These are phyloP conservation scores for Drosophila teissieri DNA, from an alignment of 1,140 invertebrate genomes.

Conservation along the genomic window DNA sequence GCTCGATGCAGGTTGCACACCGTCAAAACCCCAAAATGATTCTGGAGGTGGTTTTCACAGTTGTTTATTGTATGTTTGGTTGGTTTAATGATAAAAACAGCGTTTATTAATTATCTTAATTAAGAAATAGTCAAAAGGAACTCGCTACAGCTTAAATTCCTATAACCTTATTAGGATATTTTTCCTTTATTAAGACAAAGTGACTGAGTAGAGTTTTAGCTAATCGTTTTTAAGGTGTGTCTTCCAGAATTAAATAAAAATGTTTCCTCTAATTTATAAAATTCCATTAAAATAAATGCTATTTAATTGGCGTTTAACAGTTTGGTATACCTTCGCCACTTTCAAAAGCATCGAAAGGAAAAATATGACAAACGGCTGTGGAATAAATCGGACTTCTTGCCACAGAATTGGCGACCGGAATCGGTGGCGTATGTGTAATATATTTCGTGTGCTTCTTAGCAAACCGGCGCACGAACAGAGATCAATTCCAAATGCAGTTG, in stretches of 20 bases:
- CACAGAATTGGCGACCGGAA: slow-evolving; percentile 15
- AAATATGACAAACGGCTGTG: slow-evolving; percentile 44
- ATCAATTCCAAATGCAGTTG: slow-evolving; percentile 59
- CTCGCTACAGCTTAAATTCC: too few relatives aligned
- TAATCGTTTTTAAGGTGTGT: neutral
- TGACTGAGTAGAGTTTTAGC: too few relatives aligned
- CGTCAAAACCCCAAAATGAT: slow-evolving; percentile 12
- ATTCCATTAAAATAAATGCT: neutral
- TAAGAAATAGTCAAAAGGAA: too few relatives aligned
- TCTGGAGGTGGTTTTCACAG: neutral
- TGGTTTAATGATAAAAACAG: neutral
- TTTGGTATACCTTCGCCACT: slow-evolving; percentile 6
- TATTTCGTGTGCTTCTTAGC: slow-evolving; percentile 28
- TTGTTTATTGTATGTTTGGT: neutral
- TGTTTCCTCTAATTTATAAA: neutral
- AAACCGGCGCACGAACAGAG: slow-evolving; percentile 41
- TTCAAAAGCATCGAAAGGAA: slow-evolving; percentile 7
- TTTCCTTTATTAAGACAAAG: too few relatives aligned
- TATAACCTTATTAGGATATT: too few relatives aligned
- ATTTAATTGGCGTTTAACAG: slow-evolving; percentile 7
- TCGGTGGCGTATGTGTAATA: slow-evolving; percentile 61
- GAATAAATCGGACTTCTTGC: slow-evolving; percentile 50
- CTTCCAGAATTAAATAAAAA: neutral
- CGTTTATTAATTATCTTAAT: too few relatives aligned
- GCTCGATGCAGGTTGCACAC: slow-evolving; percentile 2